Conservation (phyloP, 2,113 vertebrate species). For the Syngnathus floridae region DNA sequence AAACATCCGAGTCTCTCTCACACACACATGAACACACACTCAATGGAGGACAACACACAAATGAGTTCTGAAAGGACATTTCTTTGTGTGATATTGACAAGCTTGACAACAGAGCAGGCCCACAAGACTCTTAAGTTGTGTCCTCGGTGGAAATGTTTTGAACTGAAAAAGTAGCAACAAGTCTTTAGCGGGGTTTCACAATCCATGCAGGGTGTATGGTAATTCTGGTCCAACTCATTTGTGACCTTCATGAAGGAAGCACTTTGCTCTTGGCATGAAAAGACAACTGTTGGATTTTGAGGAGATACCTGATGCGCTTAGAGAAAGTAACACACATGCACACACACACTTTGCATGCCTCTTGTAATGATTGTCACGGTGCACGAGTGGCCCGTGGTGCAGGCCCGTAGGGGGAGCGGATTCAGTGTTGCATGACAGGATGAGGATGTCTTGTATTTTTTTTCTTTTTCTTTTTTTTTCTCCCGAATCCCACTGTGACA, state of each 20-base stretch:
- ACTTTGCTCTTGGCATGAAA: conserved; percentile 34
- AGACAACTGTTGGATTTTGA: conserved; percentile 32
- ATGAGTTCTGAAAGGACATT: conserved; percentile 21
- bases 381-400: neutral
- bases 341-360: neutral
- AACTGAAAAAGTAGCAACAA: neutral
- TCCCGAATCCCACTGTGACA: conserved; percentile 26
- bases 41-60: conserved; percentile 35
- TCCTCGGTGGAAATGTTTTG: neutral
- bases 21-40: conserved; percentile 1
- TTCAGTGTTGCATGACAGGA: conserved; percentile 42
- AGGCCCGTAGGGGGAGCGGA: conserved; percentile 13
- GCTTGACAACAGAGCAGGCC: conserved; percentile 9
- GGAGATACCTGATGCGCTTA: conserved; percentile 45
- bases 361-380: conserved; percentile 15
- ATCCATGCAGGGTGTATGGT: too few relatives aligned
- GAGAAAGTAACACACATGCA: conserved; percentile 8
- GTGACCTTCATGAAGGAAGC: too few relatives aligned
- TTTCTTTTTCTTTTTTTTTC: conserved; percentile 30
- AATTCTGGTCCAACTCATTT: too few relatives aligned
- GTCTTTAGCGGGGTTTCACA: neutral
- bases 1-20: conserved; percentile 38
- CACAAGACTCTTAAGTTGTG: neutral
- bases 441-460: conserved; percentile 17
- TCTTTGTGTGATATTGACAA: conserved; percentile 26